Base-by-base conservation (phyloP, 2,797 vertebrate genomes). In the Lepilemur septentrionalis region DNA sequence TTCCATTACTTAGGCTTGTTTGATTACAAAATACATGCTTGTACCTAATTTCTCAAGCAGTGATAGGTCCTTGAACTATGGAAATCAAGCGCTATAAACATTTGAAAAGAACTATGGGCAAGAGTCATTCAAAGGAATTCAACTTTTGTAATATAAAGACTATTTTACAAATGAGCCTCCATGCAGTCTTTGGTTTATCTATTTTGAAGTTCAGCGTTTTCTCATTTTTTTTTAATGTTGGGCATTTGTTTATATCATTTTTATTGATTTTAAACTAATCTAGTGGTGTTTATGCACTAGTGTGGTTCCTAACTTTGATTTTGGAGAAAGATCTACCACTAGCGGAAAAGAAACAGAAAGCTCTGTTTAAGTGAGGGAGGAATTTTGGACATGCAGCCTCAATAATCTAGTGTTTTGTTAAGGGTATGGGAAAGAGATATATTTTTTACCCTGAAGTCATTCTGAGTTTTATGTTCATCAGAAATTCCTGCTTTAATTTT, bases 241-340 rank as follows among this genome's bases (percentile, higher is more conserved):
- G 20, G 1, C 57, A 75, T 89, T 85, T 69, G 25, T 87, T 91
- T 70, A 41, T 80, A 69, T 93, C 13, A 28, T 67, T 72, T 88
- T 70, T 88, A 90, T 83, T 92, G 73, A 72, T 83, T 96, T 88
- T 50, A 93, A 87, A 93, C 97, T 38, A 95, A 87, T 65, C 11
- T 65, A 93, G 28, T 70, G 32, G 48, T 88, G 3, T 48, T 91
- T 89, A 65, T 69, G 25, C 9, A 75, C 4, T 35, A 89, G 65
- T 43, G 30, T 69, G 81, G 28, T 90, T 79, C 55, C 43, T 75
- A 82, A 32, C 14, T 32, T 85, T 86, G 52, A 86, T 89, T 97
- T 88, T 72, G 55, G 35, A 90, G 83, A 59, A 87, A 86, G 73
- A 72, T 79, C 35, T 96, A 35, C 18, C 67, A 41, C 55, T 25